Conservation (phyloP, 2,888 invertebrate species). For the Lacanobia wlatinum region DNA sequence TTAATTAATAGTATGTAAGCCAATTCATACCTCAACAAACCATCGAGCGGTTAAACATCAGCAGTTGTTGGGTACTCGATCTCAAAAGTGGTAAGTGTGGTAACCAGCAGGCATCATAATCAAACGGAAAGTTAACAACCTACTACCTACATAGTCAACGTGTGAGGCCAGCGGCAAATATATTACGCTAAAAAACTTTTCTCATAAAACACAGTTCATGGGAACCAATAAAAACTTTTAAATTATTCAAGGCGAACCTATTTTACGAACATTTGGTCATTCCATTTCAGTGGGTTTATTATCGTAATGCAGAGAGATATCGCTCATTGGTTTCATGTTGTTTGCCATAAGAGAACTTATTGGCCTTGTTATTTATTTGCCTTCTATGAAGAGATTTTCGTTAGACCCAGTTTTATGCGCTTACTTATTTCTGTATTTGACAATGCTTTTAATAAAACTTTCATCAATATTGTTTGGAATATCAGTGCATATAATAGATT, state of each 20-base stretch:
- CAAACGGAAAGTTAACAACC: too few relatives aligned
- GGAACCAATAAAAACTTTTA: slow-evolving; percentile 47
- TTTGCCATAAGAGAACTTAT: not conserved
- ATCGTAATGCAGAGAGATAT: slow-evolving; percentile 15
- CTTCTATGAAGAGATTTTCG: too few relatives aligned
- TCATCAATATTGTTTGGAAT: too few relatives aligned
- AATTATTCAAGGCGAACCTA: slow-evolving; percentile 43
- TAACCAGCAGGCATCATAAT: too few relatives aligned
- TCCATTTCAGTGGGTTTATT: slow-evolving; percentile 28
- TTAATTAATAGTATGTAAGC: too few relatives aligned
- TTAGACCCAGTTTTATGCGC: too few relatives aligned
- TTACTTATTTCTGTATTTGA: too few relatives aligned
- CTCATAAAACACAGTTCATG: slow-evolving; percentile 49
- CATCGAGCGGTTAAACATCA: too few relatives aligned
- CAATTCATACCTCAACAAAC: too few relatives aligned
- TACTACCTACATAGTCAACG: not conserved
- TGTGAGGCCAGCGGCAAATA: slow-evolving; percentile 22
- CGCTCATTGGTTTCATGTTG: not conserved
- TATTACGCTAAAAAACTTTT: slow-evolving; percentile 37
- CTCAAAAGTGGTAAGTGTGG: too few relatives aligned
- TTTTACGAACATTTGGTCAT: slow-evolving; percentile 33
- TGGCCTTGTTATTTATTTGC: not conserved
- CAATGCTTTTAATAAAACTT: too few relatives aligned
- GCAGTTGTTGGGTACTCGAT: too few relatives aligned
- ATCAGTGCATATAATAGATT: not conserved